Conservation (phyloP, 2,797 vertebrate genomes). For the Phrynocephalus guinanensis region DNA sequence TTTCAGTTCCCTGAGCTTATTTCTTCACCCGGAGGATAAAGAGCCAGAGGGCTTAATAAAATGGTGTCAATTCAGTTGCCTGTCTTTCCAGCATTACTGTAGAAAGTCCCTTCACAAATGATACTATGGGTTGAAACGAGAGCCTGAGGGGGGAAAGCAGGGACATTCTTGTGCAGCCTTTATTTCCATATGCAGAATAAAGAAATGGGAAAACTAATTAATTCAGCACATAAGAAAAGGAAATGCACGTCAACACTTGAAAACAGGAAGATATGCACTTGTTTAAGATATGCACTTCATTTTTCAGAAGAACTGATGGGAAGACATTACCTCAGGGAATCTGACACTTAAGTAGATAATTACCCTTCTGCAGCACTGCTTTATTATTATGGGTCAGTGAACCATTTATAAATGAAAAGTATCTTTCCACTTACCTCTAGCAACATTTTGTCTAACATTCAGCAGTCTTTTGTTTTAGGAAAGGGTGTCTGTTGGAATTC, state of each 20-base stretch:
- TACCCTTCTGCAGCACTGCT: slow-evolving; percentile 74
- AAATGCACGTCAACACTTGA: slow-evolving; percentile 73
- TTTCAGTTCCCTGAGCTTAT: slow-evolving; percentile 51
- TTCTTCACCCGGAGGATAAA: slow-evolving; percentile 48
- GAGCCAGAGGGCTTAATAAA: slow-evolving; percentile 57
- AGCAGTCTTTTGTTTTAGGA: slow-evolving; percentile 41
- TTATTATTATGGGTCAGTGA: slow-evolving; percentile 80
- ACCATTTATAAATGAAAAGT: slow-evolving; percentile 78
- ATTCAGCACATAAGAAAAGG: slow-evolving; percentile 73
- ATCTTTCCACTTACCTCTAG: slow-evolving; percentile 76
- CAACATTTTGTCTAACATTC: slow-evolving; percentile 65
- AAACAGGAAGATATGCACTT: slow-evolving; percentile 69
- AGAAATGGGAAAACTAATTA: slow-evolving; percentile 69
- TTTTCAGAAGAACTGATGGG: slow-evolving; percentile 74
- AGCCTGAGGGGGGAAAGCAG: slow-evolving; percentile 49
- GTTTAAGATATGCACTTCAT: slow-evolving; percentile 72
- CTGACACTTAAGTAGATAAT: slow-evolving; percentile 82
- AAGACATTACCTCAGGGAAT: slow-evolving; percentile 72
- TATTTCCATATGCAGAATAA: slow-evolving; percentile 64
- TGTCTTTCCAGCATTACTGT: slow-evolving; percentile 52
- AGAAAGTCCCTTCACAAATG: slow-evolving; percentile 49
- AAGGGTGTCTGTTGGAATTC: not conserved
- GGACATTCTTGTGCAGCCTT: slow-evolving; percentile 52
- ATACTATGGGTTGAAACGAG: slow-evolving; percentile 51
- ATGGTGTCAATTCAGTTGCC: slow-evolving; percentile 49